Base-by-base conservation (phyloP, 2,113 vertebrate species). In the Cephalopterus ornatus region DNA sequence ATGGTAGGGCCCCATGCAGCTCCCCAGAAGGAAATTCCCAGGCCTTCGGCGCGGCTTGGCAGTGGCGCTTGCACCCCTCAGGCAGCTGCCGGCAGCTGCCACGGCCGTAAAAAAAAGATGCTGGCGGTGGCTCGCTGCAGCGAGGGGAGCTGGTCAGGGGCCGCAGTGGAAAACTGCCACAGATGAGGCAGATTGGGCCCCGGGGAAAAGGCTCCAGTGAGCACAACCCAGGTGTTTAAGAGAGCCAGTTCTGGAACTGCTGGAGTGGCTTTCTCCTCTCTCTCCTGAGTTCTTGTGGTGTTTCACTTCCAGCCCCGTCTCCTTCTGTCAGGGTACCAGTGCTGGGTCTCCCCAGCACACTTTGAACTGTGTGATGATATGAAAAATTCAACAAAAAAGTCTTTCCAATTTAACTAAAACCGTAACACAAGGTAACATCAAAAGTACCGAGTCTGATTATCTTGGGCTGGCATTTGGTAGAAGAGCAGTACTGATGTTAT, bases 71-170 rank as follows among this genome's bases (percentile, higher is more conserved):
- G 55, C n/a, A 59, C 9, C 5, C 22, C 56, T 35, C 13, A 14
- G n/a, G 22, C n/a, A 35, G n/a, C n/a, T 59, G 56, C 24, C 2
- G 14, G n/a, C 5, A 9, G 22, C n/a, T 58, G 14, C 56, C 19
- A 6, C 24, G n/a, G 22, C 1, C 1, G 4, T 10, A 27, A 8
- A 27, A 8, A 56, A 58, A 14, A n/a, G 9, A 33, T 22, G 33
- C 13, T 35, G 56, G 21, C 6, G 6, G n/a, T 22, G 22, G 9
- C 14, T 35, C 33, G n/a, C 5, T 35, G 33, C 21, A 58, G 33
- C 13, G 9, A 59, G n/a, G 22, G n/a, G 33, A 35, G n/a, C 14
- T 59, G n/a, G n/a, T 59, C 33, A 58, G 56, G 8, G 21, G 21
- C 14, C 23, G 33, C 33, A 12, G 12, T 14, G 14, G 21, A 35